Evolutionary conservation across 1,140 invertebrate species (phyloP).

Genomic region (Berghia stephanieae): DNA sequence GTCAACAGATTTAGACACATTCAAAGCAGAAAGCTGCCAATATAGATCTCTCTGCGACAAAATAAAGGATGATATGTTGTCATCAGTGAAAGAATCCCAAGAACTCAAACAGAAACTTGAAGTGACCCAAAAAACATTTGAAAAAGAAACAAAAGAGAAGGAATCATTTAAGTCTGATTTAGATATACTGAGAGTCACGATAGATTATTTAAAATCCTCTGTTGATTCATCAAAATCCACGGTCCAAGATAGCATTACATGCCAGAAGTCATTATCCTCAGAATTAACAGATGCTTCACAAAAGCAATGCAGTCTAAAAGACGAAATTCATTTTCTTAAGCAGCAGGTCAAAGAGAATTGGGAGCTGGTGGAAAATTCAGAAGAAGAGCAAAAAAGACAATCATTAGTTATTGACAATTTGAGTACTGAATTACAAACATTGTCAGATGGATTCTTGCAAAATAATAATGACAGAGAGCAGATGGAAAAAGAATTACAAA

Average conservation of each 20-base stretch:
- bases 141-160: conserved; percentile 24
- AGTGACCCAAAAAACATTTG: neutral
- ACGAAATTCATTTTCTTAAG: neutral
- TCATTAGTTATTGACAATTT: neutral
- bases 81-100: too few relatives aligned
- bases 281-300: conserved; percentile 12
- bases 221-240: conserved; percentile 8
- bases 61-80: too few relatives aligned
- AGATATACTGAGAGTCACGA: conserved; percentile 20
- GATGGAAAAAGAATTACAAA: conserved; percentile 12
- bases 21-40: conserved; percentile 34
- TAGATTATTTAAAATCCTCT: neutral
- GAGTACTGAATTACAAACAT: conserved; percentile 6
- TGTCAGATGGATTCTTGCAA: neutral
- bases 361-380: neutral
- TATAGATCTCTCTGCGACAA: too few relatives aligned
- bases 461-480: neutral
- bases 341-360: neutral
- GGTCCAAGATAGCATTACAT: too few relatives aligned
- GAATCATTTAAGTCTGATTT: conserved; percentile 31
- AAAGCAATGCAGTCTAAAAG: neutral
- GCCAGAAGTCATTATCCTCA: too few relatives aligned
- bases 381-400: conserved; percentile 3
- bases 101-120: too few relatives aligned
- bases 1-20: conserved; percentile 24